Evolutionary conservation across 35 echinoderm and acorn worm genomes (phyloP), one percentile per base, ranked within the genome.

Genomic region (Eucidaris tribuloides): DNA sequence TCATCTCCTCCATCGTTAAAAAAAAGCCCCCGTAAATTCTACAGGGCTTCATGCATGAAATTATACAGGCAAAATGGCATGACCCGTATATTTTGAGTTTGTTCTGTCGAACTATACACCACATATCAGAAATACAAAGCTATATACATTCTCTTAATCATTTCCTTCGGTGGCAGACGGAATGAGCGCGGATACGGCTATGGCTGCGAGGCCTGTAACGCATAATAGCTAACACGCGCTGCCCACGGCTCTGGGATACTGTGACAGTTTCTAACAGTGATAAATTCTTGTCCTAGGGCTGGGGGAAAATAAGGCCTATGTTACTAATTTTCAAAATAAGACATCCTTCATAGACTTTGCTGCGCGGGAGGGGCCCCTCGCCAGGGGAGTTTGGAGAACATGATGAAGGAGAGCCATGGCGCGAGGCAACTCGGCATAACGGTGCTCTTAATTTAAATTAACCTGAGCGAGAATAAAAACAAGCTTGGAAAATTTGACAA

Each of bases 221-320:
- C 68, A 74, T 74, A 74, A 74, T 74, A 74, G 68, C 28, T 36
- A 74, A 74, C 68, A 74, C 68, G 68, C 68, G 37, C 68, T 74
- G 68, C 68, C 68, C 35, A 9, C 44, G 68, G 68, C 68, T 38
- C 24, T 22, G 22, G 44, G 68, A 74, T 74, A 74, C 68, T 74
- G 68, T 74, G 68, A 74, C 68, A 74, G 68, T 74, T 74, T 74
- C 68, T 74, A 74, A 74, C 68, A 74, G 68, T 74, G 68, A 74
- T 74, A 74, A 74, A 74, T 74, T 41, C 68, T 74, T 40, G 18
- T 74, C 68, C 68, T 40, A 40, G 44, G 68, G 68, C 68, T 22
- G 20, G 68, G 68, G 38, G 37, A 74, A 74, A 74, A 74, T 74
- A 74, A 74, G 68, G 68, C 68, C 68, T 74, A 74, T 74, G 68